Base-by-base conservation (phyloP, 1,140 invertebrate species). In the Tetramorium alpestre region DNA sequence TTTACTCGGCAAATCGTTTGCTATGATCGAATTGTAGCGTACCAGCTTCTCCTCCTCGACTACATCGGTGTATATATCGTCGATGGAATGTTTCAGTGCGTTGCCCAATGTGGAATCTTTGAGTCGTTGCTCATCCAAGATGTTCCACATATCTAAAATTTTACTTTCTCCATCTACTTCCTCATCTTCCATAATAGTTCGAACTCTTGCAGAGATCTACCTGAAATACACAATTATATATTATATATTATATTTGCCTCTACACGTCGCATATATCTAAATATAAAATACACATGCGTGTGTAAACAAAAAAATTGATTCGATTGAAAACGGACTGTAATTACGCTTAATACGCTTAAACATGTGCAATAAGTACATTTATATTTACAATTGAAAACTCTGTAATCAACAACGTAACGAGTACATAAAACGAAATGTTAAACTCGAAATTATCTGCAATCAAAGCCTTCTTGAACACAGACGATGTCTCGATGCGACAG, bases 161-260 rank as follows among this genome's bases (percentile, higher is more conserved):
- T 91, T 92, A 87, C 90, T 87, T 60, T 95, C 94, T 88, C 92
- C 93, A 88, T 95, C n/a, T n/a, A n/a, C n/a, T n/a, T n/a, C 94
- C 54, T 95, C 95, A 95, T 95, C 95, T 93, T 95, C 95, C 95
- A 95, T 95, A 95, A 92, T 95, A 93, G 87, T 78, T 70, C 82
- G 33, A 58, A 77, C 85, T 69, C 54, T 67, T 87, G 47, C 25
- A 80, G 67, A 64, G 5, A 47, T 89, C 72, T 90, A 86, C 60
- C 91, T 92, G 54, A 85, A 91, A 89, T 0, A 49, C 11, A 80
- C 11, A 85, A 64, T 47, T 47, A 16, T 13, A 10, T 41, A 64
- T 47, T 47, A 16, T 13, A 10, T 41, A n/a, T 72, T 58, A 6
- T 13, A 51, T n/a, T 11, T 65, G 0, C 1, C 33, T 33, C 0